Evolutionary conservation across 1,140 invertebrate genomes (phyloP).

Genomic region (Aphaenogaster rudis): DNA sequence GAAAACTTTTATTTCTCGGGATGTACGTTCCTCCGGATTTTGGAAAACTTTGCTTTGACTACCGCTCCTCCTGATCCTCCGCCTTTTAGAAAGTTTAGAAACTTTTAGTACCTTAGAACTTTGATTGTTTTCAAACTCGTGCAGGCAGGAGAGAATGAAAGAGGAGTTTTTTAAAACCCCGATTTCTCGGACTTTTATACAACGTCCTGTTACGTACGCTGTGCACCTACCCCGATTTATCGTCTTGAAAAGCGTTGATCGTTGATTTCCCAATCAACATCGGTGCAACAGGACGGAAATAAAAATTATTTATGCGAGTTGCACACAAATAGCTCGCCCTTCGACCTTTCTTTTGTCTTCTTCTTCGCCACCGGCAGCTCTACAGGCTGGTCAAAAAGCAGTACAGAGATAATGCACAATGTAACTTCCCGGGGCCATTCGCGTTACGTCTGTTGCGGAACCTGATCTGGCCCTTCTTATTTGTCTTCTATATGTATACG

Average conservation of each 20-base stretch:
- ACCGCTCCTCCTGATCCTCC: background rate
- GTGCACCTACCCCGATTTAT: background rate
- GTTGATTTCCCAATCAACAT: slow-evolving; percentile 6
- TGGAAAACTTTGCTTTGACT: background rate
- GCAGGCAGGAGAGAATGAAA: background rate
- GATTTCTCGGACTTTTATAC: slow-evolving; percentile 19
- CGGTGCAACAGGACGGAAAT: slow-evolving; percentile 7
- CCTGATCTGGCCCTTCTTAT: background rate
- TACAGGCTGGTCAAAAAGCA: background rate
- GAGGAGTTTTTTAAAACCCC: background rate
- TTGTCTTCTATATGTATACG: background rate
- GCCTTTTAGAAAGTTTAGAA: background rate
- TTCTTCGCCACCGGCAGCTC: background rate
- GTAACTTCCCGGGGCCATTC: background rate
- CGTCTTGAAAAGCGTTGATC: background rate
- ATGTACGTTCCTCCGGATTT: background rate
- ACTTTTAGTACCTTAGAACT: slow-evolving; percentile 20
- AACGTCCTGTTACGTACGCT: background rate
- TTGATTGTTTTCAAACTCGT: slow-evolving; percentile 34
- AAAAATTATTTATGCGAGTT: slow-evolving; percentile 18
- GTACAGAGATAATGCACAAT: background rate
- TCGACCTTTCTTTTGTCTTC: slow-evolving; percentile 35
- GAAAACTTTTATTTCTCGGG: slow-evolving; percentile 15
- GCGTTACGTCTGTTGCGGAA: background rate
- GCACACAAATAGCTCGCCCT: slow-evolving; percentile 47